phyloP scores from a whole-genome alignment of 2,797 vertebrate species.

The Lindbergichthys nudifrons region DNA sequence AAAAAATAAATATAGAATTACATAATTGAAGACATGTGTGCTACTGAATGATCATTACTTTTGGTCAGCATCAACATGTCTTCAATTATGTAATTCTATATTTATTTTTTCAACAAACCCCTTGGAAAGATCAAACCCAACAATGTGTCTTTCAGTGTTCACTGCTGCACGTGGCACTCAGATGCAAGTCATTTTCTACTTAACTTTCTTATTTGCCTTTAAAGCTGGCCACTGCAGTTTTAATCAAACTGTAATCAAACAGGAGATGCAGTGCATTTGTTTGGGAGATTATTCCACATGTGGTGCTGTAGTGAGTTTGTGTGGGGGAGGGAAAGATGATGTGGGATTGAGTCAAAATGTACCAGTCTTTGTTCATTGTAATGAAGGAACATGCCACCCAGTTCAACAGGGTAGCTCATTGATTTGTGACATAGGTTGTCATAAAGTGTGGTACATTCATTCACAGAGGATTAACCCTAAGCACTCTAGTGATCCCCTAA shows the following conservation, averaged over 20 bases:
- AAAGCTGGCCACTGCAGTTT: background rate
- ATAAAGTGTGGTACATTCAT: background rate
- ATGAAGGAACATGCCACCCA: background rate
- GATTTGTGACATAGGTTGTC: background rate
- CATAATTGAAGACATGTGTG: background rate
- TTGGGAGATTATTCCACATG: background rate
- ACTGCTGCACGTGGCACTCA: background rate
- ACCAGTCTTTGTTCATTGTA: background rate
- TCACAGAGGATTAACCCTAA: too few relatives aligned
- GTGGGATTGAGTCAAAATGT: background rate
- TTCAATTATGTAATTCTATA: background rate
- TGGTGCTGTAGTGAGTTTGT: background rate
- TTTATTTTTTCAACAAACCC: background rate
- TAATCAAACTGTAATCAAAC: background rate
- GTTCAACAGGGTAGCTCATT: too few relatives aligned
- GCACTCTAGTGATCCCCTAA: too few relatives aligned
- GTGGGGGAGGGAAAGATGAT: background rate
- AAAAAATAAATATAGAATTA: background rate
- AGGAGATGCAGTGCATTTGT: background rate
- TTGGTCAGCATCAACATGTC: too few relatives aligned
- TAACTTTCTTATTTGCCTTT: background rate
- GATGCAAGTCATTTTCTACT: background rate
- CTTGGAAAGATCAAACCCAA: slow-evolving; percentile 11
- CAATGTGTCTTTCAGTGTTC: background rate
- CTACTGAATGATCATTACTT: too few relatives aligned